Base-by-base conservation (phyloP, 2,113 vertebrate species). In the Noturus placidus region DNA sequence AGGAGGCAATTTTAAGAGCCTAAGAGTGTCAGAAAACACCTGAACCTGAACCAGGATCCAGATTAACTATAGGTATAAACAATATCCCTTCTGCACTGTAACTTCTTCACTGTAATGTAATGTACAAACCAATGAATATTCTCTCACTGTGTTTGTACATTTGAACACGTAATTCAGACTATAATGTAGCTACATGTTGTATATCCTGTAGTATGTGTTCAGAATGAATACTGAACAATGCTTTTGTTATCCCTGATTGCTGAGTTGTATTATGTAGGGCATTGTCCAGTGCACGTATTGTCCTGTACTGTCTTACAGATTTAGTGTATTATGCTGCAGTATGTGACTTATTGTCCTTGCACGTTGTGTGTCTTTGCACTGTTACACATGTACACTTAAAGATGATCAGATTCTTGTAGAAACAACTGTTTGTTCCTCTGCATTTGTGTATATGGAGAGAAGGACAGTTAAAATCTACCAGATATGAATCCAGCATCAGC, bases 1-100 rank as follows among this genome's bases (percentile, higher is more conserved):
- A 57, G 25, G 35, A 35, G 30, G 70, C 85, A 90, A 90, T 88
- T 90, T 91, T 85, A 85, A 88, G 88, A 84, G 17, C 1, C 67
- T 82, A 25, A 57, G 77, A 56, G 77, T 86, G 67, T 91, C 92
- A 93, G 90, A 33, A 69, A 89, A 93, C 76, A 92, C 92, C 79
- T 81, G 82, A 88, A 25, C 85, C 17, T 54, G 38, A 50, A 50
- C 27, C 70, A 46, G 69, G 59, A 84, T 87, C 87, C 88, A 79
- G 80, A 70, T 86, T 88, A 79, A 91, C 1, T 59, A 25, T 69
- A 80, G 61, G 78, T 30, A 77, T 38, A 90, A 88, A 74, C 38
- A 6, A 74, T 46, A 74, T 10, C 63, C 57, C 63, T 54, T 52
- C 76, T 81, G 74, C 67, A 86, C 56, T 70, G 76, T 83, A 81